phyloP scores from a whole-genome alignment of 2,888 invertebrate species.

The Drosophila mercatorum region DNA sequence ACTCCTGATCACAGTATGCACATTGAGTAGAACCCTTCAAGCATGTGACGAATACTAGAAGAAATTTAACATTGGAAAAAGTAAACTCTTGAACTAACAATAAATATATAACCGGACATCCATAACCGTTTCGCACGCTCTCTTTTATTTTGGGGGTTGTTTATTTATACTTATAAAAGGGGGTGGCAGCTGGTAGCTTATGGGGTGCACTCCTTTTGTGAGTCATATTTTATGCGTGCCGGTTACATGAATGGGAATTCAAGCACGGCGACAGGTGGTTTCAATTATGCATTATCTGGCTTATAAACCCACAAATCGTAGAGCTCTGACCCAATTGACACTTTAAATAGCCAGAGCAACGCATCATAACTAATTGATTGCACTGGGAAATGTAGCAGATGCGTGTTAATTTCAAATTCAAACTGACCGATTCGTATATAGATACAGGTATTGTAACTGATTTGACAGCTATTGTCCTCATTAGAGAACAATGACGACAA shows the following conservation, averaged over 20 bases:
- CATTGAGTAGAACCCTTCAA: background rate
- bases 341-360: conserved; percentile 11
- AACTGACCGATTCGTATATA: conserved; percentile 9
- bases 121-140: conserved; percentile 43
- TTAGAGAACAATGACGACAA: background rate
- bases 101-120: conserved; percentile 6
- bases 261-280: conserved; percentile 10
- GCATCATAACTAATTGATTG: conserved; percentile 21
- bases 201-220: background rate
- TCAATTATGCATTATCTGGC: conserved; percentile 43
- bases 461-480: background rate
- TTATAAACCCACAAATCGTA: conserved; percentile 1
- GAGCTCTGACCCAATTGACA: conserved; percentile 17
- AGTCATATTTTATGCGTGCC: conserved; percentile 9
- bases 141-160: conserved; percentile 29
- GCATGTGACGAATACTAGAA: background rate
- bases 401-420: conserved; percentile 61
- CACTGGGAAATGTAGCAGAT: conserved; percentile 45
- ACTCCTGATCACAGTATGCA: background rate
- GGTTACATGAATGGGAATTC: conserved; percentile 4
- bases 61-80: conserved; percentile 1
- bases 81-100: background rate
- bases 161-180: background rate
- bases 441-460: conserved; percentile 2
- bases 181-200: background rate